phyloP scores from a whole-genome alignment of 2,113 vertebrate species.

The Saccopteryx leptura region DNA sequence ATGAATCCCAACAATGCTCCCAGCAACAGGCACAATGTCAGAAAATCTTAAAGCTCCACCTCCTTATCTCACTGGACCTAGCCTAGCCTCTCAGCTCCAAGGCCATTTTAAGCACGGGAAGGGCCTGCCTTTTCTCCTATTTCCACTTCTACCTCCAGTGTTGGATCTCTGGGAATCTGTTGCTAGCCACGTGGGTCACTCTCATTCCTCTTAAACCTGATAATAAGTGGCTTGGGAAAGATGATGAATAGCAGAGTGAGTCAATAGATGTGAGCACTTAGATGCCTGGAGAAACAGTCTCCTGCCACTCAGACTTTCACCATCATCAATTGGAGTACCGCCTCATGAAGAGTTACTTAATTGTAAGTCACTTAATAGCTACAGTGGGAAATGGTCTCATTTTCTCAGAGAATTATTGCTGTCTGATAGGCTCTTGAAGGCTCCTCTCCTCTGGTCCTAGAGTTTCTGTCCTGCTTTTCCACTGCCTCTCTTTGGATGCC shows the following conservation, averaged over 20 bases:
- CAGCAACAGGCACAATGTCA: not conserved
- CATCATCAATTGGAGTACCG: slow-evolving; percentile 40
- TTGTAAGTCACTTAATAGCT: slow-evolving; percentile 63
- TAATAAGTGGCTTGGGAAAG: slow-evolving; percentile 56
- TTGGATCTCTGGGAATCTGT: slow-evolving; percentile 35
- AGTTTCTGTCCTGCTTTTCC: slow-evolving; percentile 40
- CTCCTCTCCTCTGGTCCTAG: not conserved
- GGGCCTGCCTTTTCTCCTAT: not conserved
- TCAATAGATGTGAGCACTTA: slow-evolving; percentile 62
- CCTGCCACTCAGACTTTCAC: not conserved
- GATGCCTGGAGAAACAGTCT: not conserved
- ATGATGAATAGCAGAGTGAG: slow-evolving; percentile 53
- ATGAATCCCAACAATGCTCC: not conserved
- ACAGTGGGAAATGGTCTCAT: slow-evolving; percentile 53
- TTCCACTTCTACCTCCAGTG: not conserved
- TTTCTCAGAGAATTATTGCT: slow-evolving; percentile 55
- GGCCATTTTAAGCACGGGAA: not conserved
- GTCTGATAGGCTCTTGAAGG: slow-evolving; percentile 56
- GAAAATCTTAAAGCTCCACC: not conserved
- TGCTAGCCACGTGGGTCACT: not conserved
- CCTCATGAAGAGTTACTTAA: slow-evolving; percentile 68
- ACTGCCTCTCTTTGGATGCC: not conserved
- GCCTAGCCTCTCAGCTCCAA: not conserved
- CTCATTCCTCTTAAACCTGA: slow-evolving; percentile 16
- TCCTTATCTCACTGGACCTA: slow-evolving; percentile 33